Evolutionary conservation across 2,113 vertebrate species (phyloP).

Genomic region (Pomatorhinus ruficollis): DNA sequence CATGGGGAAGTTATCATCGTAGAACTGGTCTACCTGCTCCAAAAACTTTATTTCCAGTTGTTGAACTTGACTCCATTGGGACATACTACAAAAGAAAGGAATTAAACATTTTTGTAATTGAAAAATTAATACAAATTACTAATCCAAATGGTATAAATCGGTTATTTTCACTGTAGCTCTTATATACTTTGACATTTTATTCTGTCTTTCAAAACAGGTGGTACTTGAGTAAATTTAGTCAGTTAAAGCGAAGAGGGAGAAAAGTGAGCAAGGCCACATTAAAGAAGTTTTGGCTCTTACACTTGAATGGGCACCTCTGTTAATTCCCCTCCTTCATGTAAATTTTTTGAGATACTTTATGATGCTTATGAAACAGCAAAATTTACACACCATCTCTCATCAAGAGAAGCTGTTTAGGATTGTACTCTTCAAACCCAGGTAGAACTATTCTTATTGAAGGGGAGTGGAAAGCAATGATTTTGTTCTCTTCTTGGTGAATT

Average conservation of each 20-base stretch:
- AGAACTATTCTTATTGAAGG: neutral
- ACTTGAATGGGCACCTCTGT: neutral
- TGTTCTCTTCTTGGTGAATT: neutral
- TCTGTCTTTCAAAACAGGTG: neutral
- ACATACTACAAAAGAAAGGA: slow-evolving; percentile 81
- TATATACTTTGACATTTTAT: neutral
- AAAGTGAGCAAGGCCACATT: neutral
- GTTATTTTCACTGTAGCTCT: neutral
- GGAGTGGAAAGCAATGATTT: neutral
- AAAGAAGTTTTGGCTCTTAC: neutral
- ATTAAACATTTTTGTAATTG: neutral
- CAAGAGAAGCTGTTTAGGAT: neutral
- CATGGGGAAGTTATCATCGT: slow-evolving; percentile 98
- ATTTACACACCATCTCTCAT: neutral
- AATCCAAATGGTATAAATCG: neutral
- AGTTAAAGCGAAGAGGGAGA: neutral
- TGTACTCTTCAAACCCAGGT: neutral
- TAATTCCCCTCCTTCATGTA: neutral
- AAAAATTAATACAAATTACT: neutral
- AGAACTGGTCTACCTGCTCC: slow-evolving; percentile 95
- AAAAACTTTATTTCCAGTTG: slow-evolving; percentile 93
- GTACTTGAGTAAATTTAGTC: neutral
- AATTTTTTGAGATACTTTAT: neutral
- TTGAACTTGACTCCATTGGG: slow-evolving; percentile 97
- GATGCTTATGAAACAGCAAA: neutral